Base-by-base conservation (phyloP, 2,888 invertebrate genomes). In the Ptychoptera albimana region DNA sequence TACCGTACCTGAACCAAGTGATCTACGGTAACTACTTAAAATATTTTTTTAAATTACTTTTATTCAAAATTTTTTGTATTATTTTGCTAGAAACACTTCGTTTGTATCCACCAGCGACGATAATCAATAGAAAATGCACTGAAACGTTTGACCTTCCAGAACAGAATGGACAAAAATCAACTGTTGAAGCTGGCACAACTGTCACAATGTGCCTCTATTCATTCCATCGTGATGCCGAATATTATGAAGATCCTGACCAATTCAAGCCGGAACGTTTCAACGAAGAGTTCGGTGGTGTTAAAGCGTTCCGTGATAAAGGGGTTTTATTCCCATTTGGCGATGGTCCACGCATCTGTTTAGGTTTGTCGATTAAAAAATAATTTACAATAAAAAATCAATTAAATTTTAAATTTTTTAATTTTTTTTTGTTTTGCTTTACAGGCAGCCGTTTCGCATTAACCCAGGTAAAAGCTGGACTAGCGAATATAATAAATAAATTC, bases 1-100 rank as follows among this genome's bases (percentile, higher is more conserved):
- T 60, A 29, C 54, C 54, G 8, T 62, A 60, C 46, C 52, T 60
- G 37, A 56, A 59, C 42, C 58, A 58, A 49, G 54, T 56, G 30
- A 44, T 57, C n/a, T 23, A 23, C 7, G 23, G 23, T 23, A 23
- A 23, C 7, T 23, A 23, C 7, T 23, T 23, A 23, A 23, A 23
- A 23, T 23, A n/a, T n/a, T n/a, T n/a, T n/a, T n/a, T 23, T 23
- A 23, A 23, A 23, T 23, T 23, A 23, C 3, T 23, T 23, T 5
- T 23, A 5, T 23, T 23, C 7, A 5, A 5, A 23, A 23, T 7
- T 45, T 39, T 31, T 38, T 13, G 10, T 16, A 7, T n/a, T 36
- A 37, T 23, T 11, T 39, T 43, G 9, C 23, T 31, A 48, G 48
- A 50, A 44, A 42, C 39, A 10, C 40, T 50, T 1, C 48, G 50